phyloP scores from a whole-genome alignment of 2,888 invertebrate species.

The Hermaeophaga mercurialis region DNA sequence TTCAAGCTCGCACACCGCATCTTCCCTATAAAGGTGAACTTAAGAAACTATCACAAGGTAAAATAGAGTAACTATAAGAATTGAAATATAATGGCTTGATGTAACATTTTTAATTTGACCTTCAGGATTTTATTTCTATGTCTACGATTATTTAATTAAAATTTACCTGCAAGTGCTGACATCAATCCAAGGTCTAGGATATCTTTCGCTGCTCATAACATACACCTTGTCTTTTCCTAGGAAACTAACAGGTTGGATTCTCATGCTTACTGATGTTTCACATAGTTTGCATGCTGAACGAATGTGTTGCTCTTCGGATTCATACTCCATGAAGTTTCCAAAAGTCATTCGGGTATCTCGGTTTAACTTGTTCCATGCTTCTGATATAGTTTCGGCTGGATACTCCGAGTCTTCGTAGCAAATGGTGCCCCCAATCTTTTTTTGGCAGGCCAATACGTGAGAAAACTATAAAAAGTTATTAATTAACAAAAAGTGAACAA shows the following conservation, averaged over 20 bases:
- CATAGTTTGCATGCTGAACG: slow-evolving; percentile 1
- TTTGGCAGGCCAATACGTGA: neutral
- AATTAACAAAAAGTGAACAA: no score
- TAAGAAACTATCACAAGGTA: no score
- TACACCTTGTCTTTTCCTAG: neutral
- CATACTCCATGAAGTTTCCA: neutral
- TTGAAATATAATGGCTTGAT: no score
- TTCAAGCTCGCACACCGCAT: neutral
- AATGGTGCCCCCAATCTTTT: neutral
- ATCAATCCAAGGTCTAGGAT: slow-evolving; percentile 3
- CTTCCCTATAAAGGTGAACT: slow-evolving; percentile 5
- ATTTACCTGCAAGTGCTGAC: slow-evolving; percentile 15
- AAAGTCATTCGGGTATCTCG: neutral
- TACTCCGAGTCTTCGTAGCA: slow-evolving; percentile 7
- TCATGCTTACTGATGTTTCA: neutral
- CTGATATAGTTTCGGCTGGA: neutral
- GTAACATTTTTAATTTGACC: no score
- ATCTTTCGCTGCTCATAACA: neutral
- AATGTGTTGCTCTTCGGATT: neutral
- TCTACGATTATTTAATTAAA: no score
- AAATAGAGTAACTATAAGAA: no score
- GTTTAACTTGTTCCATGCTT: neutral
- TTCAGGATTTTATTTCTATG: no score
- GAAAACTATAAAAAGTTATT: neutral
- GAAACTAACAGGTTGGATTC: slow-evolving; percentile 1